These are phyloP conservation scores for Pelobates fuscus DNA, from an alignment of 2,113 vertebrate species.

Conservation along the genomic window DNA sequence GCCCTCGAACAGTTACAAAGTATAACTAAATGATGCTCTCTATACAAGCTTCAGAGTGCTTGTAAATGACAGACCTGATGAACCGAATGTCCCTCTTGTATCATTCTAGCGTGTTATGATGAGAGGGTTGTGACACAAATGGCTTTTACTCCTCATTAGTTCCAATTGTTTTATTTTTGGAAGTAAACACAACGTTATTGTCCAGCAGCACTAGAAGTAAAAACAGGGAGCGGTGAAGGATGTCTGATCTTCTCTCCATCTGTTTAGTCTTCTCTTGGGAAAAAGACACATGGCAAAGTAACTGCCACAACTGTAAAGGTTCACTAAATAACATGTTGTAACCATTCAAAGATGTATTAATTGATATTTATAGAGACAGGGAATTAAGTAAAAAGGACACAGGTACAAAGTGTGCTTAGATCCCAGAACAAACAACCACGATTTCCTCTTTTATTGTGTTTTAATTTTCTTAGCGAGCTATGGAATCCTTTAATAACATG, in stretches of 20 bases:
- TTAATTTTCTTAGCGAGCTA: too few species aligned
- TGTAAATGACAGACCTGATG: neutral
- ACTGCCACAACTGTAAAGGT: neutral
- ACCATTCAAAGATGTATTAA: neutral
- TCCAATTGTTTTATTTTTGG: conserved; percentile 23
- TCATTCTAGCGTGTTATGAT: conserved; percentile 1
- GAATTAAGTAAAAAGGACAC: too few species aligned
- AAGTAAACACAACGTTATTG: conserved; percentile 12
- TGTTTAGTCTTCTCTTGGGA: conserved; percentile 9
- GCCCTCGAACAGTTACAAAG: too few species aligned
- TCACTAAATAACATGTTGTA: neutral
- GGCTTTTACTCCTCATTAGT: conserved; percentile 26
- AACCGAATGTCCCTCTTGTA: conserved; percentile 1
- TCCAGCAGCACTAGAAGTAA: neutral
- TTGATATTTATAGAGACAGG: neutral
- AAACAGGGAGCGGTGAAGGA: conserved; percentile 3
- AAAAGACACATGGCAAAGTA: neutral
- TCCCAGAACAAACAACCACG: too few species aligned
- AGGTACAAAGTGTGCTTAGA: too few species aligned
- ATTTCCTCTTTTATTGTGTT: too few species aligned
- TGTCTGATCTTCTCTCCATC: neutral
- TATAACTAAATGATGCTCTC: too few species aligned
- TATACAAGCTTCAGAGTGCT: neutral
- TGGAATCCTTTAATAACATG: too few species aligned
- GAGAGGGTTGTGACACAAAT: conserved; percentile 21